Conservation (phyloP, 2,797 vertebrate genomes). For the Rhinichthys osculus region DNA sequence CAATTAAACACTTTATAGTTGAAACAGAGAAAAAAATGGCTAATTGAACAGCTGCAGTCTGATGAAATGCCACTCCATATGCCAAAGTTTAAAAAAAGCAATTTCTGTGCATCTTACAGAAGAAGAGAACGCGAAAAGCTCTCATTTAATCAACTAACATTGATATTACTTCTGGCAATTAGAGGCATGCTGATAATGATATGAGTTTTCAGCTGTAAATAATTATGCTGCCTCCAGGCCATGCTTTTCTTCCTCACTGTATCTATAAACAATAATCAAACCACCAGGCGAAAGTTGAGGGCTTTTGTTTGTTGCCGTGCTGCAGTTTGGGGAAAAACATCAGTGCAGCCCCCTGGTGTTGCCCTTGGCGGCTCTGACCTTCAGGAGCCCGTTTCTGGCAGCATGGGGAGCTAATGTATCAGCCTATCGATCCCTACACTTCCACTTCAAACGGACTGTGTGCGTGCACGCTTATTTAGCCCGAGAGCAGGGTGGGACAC, state of each 20-base stretch:
- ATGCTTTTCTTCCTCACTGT: slow-evolving; percentile 98
- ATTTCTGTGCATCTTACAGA: slow-evolving; percentile 88
- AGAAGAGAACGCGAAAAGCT: slow-evolving; percentile 63
- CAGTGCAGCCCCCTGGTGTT: slow-evolving; percentile 87
- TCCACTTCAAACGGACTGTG: slow-evolving; percentile 42
- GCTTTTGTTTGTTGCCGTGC: slow-evolving; percentile 79
- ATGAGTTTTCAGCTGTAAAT: slow-evolving; percentile 99
- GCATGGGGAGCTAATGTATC: slow-evolving; percentile 82
- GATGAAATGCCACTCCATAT: slow-evolving; percentile 85
- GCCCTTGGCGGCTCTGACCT: slow-evolving; percentile 93
- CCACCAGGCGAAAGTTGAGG: slow-evolving; percentile 90
- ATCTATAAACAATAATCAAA: slow-evolving; percentile 99
- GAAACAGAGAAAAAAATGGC: slow-evolving; percentile 72
- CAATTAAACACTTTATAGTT: slow-evolving; percentile 43
- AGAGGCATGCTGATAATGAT: slow-evolving; percentile 99
- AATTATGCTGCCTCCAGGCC: slow-evolving; percentile 97
- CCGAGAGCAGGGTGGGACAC: slow-evolving; percentile 73
- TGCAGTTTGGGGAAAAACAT: slow-evolving; percentile 84
- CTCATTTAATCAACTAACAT: slow-evolving; percentile 98
- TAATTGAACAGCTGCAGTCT: slow-evolving; percentile 81
- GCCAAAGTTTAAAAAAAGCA: slow-evolving; percentile 87
- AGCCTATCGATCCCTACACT: slow-evolving; percentile 82
- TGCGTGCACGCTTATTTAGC: slow-evolving; percentile 77
- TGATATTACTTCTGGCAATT: slow-evolving; percentile 99
- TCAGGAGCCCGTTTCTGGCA: slow-evolving; percentile 84